Evolutionary conservation across 2,113 vertebrate species (phyloP), one percentile per base, ranked within the genome.

Genomic region (Cyphomyrus plagiostoma): DNA sequence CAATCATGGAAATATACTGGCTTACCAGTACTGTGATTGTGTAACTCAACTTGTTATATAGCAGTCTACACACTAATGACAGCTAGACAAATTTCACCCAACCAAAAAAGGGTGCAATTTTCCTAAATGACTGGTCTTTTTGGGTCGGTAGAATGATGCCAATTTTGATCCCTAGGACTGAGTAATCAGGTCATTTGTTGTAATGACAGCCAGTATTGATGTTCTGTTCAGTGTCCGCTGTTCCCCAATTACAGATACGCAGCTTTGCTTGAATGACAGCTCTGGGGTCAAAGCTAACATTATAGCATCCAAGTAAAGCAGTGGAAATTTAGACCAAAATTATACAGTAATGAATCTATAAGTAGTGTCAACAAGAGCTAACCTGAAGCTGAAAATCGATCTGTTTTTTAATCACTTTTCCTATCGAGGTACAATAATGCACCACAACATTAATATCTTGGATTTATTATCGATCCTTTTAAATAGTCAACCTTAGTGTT

Each of bases 111-210:
- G 87, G 70, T 89, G 74, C 90, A 92, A 92, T 92, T 92, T 91
- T 88, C 88, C 53, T 90, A 87, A 89, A 91, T 91, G 89, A 89
- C 89, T 56, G 74, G 89, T 88, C 86, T 88, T n/a, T 83, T 58
- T 52, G 21, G 70, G 86, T 86, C 13, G 9, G 89, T 70, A 53
- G 84, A 89, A 77, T 30, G 48, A 23, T 89, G 91, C 89, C 89
- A 89, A 90, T 89, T 92, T 89, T 89, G 89, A 91, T 87, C 48
- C 39, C 88, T 86, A 87, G 85, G 91, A 91, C 90, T 92, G 94
- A 91, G 93, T 94, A 95, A 95, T 96, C 95, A 95, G 95, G 95
- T 96, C 94, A 95, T 96, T 95, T 96, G 93, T 94, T 92, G 93
- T 95, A 95, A 95, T 95, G 94, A 95, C 93, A 94, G 93, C 89